Conservation (phyloP, 2,888 invertebrate genomes). For the Tuta absoluta region DNA sequence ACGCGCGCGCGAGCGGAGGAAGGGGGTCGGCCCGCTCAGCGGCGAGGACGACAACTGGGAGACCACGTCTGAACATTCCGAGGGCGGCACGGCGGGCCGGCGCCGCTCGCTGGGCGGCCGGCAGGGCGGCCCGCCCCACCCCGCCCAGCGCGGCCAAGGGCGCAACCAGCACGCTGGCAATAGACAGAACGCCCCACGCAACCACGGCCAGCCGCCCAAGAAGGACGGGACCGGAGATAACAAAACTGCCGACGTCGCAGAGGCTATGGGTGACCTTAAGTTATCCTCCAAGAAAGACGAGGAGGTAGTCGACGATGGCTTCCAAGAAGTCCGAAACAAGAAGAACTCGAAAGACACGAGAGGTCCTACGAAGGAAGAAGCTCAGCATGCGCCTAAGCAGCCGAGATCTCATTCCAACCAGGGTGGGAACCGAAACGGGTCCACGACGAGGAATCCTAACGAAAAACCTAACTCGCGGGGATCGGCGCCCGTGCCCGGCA, state of each 20-base stretch:
- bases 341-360: slow-evolving; percentile 85
- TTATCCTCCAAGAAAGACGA: slow-evolving; percentile 69
- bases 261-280: slow-evolving; percentile 71
- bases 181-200: slow-evolving; percentile 61
- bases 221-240: slow-evolving; percentile 59
- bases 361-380: slow-evolving; percentile 65
- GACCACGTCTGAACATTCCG: slow-evolving; percentile 92
- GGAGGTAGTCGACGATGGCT: slow-evolving; percentile 84
- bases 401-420: slow-evolving; percentile 75
- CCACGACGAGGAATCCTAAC: slow-evolving; percentile 66
- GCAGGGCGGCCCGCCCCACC: slow-evolving; percentile 54
- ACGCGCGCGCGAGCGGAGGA: slow-evolving; percentile 72
- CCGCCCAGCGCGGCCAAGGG: slow-evolving; percentile 56
- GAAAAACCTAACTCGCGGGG: slow-evolving; percentile 67
- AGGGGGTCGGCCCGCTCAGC: slow-evolving; percentile 61
- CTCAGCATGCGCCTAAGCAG: slow-evolving; percentile 55
- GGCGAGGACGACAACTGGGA: slow-evolving; percentile 88
- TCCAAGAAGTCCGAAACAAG: slow-evolving; percentile 92
- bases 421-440: slow-evolving; percentile 71
- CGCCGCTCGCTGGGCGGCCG: slow-evolving; percentile 61
- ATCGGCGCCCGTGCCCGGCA: slow-evolving; percentile 59
- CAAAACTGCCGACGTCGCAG: slow-evolving; percentile 65
- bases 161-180: slow-evolving; percentile 65
- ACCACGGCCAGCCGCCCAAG: slow-evolving; percentile 51
- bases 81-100: slow-evolving; percentile 62